phyloP scores from a whole-genome alignment of 2,113 vertebrate species.

The Pygathrix nemaeus region DNA sequence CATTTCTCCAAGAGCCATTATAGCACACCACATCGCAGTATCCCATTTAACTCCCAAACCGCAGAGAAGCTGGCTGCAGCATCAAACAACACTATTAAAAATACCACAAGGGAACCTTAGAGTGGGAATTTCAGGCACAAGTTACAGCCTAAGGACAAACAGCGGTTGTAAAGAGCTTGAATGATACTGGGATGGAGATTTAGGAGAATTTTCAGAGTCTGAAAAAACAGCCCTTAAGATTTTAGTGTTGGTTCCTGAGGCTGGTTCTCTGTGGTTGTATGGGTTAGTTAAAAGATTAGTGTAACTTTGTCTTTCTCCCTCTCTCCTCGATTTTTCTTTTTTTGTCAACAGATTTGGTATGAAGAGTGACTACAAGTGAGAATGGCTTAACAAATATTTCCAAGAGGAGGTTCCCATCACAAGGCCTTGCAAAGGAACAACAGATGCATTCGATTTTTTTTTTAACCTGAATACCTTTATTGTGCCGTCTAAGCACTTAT shows the following conservation, averaged over 20 bases:
- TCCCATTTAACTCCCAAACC: conserved; percentile 58
- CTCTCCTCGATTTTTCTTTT: neutral
- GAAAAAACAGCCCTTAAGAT: neutral
- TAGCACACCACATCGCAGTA: conserved; percentile 31
- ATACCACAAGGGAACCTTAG: conserved; percentile 60
- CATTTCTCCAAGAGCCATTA: conserved; percentile 47
- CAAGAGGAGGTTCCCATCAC: neutral
- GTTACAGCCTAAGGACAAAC: conserved; percentile 31
- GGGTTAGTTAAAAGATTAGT: neutral
- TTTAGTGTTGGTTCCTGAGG: neutral
- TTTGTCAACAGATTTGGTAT: neutral
- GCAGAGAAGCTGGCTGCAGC: conserved; percentile 53
- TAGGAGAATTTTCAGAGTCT: conserved; percentile 28
- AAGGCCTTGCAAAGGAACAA: neutral
- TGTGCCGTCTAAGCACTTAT: conserved; percentile 32
- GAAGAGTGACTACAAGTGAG: neutral
- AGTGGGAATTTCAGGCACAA: conserved; percentile 46
- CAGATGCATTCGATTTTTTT: neutral
- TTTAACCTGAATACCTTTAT: neutral
- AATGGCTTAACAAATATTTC: neutral
- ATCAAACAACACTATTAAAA: conserved; percentile 72
- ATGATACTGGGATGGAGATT: neutral
- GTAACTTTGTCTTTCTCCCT: neutral
- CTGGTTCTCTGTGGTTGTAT: neutral
- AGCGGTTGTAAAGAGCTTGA: conserved; percentile 43